Conservation (phyloP, 2,113 vertebrate species). For the Peucedramus taeniatus region DNA sequence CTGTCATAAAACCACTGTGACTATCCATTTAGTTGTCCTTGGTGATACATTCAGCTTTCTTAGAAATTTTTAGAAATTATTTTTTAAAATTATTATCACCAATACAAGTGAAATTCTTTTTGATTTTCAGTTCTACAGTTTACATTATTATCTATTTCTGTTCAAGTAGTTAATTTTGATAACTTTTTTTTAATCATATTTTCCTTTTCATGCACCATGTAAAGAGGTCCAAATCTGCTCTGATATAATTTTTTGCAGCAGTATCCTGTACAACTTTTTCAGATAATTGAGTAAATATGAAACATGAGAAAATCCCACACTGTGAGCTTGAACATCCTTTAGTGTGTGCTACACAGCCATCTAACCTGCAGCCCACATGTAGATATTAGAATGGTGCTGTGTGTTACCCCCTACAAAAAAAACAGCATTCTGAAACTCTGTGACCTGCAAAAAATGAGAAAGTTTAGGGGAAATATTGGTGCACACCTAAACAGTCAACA, state of each 20-base stretch:
- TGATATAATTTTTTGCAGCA: not conserved
- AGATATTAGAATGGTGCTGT: not conserved
- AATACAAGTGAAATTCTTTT: not conserved
- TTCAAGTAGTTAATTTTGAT: not conserved
- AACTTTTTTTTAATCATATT: not conserved
- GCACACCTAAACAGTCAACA: not conserved
- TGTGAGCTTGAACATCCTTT: not conserved
- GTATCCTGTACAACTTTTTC: not conserved
- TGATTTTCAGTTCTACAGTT: not conserved
- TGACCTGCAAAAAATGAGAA: not conserved
- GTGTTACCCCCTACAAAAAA: not conserved
- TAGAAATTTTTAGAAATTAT: not conserved
- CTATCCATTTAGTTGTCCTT: not conserved
- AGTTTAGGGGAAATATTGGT: not conserved
- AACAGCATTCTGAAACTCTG: not conserved
- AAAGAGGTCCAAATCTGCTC: not conserved
- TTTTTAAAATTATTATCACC: not conserved
- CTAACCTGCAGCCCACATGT: not conserved
- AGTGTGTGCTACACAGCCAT: not conserved
- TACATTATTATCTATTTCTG: not conserved
- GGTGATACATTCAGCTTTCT: not conserved
- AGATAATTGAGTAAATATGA: not conserved
- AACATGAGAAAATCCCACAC: not conserved
- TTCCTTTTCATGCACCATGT: not conserved
- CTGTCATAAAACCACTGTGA: not conserved